Conservation (phyloP, 35 echinoderm and acorn worm genomes). For the Ophioderma brevispina region DNA sequence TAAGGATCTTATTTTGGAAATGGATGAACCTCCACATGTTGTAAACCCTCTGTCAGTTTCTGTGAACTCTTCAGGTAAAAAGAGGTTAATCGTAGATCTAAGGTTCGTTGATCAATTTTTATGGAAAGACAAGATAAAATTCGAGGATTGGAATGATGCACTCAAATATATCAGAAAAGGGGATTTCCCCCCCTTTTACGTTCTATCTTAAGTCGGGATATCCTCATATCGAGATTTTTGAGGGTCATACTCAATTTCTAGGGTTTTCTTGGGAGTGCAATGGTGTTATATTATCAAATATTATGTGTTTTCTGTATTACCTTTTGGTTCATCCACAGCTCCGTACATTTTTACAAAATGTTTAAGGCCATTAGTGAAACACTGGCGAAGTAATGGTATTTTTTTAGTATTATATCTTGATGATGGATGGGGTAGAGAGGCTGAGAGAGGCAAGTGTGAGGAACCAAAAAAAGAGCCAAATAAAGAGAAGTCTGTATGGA, state of each 20-base stretch:
- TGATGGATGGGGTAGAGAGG: neutral
- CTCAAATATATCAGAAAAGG: constrained; percentile 22
- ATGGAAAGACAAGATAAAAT: constrained; percentile 37
- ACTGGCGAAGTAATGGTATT: constrained; percentile 38
- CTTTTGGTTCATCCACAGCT: constrained; percentile 41
- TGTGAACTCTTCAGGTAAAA: constrained; percentile 32
- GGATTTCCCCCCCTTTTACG: constrained; percentile 40
- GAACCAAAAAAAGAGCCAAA: neutral
- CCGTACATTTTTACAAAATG: constrained; percentile 46
- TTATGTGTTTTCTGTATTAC: constrained; percentile 32
- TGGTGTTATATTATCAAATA: constrained; percentile 13
- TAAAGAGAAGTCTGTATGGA: constrained; percentile 7
- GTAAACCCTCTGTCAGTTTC: constrained; percentile 40
- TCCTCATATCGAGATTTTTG: constrained; percentile 45
- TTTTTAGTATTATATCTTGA: constrained; percentile 50
- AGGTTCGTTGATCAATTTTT: constrained; percentile 43
- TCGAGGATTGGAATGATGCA: constrained; percentile 33
- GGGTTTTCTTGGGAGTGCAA: constrained; percentile 45
- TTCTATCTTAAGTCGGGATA: constrained; percentile 53
- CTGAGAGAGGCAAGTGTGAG: neutral
- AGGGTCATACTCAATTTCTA: constrained; percentile 14
- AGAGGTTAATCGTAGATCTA: constrained; percentile 47
- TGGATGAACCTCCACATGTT: neutral
- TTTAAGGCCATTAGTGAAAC: constrained; percentile 25
- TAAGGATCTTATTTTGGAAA: neutral